Evolutionary conservation across 2,888 invertebrate genomes (phyloP), one percentile per base, ranked within the genome.

Genomic region (Philaethria dido): DNA sequence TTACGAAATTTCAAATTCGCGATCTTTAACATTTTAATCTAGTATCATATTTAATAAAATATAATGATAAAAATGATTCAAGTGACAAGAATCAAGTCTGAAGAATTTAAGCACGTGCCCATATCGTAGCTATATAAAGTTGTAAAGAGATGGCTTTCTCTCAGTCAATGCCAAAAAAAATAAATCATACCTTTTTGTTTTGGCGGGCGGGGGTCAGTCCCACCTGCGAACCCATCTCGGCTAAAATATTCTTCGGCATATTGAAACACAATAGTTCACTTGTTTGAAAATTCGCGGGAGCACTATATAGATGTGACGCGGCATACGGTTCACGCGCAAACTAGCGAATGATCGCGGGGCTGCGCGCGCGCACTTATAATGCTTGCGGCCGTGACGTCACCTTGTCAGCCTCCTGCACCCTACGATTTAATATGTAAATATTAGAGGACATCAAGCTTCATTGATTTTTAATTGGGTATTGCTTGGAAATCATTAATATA

Each of bases 211-310:
- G 85, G 25, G 92, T 92, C 69, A 92, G 82, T 72, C 90, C 91
- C 84, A 91, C 92, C 75, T 91, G 92, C 82, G 92, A 92, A 79
- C 92, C 92, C 92, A 92, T 89, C 78, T 92, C 92, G 42, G 89
- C 90, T 76, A 91, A 79, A 62, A 92, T 89, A 74, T 91, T 90
- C 77, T 89, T 90, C 80, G 92, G 87, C 92, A 92, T 92, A 72
- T 82, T 89, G 82, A 44, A 75, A 71, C 87, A 87, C 86, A 78
- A 72, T 61, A 76, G 75, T 65, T 67, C 70, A 69, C 73, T 69
- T 62, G 65, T 69, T 69, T 62, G 45, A 67, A 69, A 75, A 76
- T 76, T 79, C 78, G 81, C 80, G 80, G 72, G 76, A 71, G 70
- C 76, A 69, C 72, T 73, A 73, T 75, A 76, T 72, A 74, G 78